phyloP scores from a whole-genome alignment of 2,888 invertebrate genomes.

The Physocephala rufipes region DNA sequence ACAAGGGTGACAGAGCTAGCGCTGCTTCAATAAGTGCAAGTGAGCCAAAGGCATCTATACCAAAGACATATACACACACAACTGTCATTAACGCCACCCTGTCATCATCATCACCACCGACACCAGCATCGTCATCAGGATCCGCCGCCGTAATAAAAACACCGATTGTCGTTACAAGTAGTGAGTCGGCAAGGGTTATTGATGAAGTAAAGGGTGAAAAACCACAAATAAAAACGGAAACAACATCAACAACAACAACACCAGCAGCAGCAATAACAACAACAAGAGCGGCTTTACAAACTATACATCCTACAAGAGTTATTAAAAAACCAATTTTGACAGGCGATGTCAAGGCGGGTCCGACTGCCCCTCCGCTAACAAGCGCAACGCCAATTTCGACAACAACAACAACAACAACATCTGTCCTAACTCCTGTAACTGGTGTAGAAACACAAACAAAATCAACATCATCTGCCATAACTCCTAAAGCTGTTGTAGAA shows the following conservation, averaged over 20 bases:
- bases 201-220: neutral
- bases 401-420: slow-evolving; percentile 16
- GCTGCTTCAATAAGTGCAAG: too few relatives aligned
- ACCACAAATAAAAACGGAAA: neutral
- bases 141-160: neutral
- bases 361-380: neutral
- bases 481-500: neutral
- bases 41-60: slow-evolving; percentile 35
- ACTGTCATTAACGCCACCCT: neutral
- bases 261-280: neutral
- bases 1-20: slow-evolving; percentile 6
- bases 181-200: neutral
- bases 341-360: neutral
- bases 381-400: slow-evolving; percentile 6
- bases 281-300: slow-evolving; percentile 3
- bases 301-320: neutral
- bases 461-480: slow-evolving; percentile 17
- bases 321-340: slow-evolving; percentile 4
- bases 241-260: neutral
- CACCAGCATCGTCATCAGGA: slow-evolving; percentile 20
- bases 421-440: neutral
- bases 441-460: slow-evolving; percentile 6
- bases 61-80: slow-evolving; percentile 20
- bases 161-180: slow-evolving; percentile 4
- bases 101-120: slow-evolving; percentile 30